A percentile compares a stretch with the other conserved stretches of the same genome.
phyloP scores from a whole-genome alignment of 2,113 vertebrate species.

The Typhlomys cinereus region DNA sequence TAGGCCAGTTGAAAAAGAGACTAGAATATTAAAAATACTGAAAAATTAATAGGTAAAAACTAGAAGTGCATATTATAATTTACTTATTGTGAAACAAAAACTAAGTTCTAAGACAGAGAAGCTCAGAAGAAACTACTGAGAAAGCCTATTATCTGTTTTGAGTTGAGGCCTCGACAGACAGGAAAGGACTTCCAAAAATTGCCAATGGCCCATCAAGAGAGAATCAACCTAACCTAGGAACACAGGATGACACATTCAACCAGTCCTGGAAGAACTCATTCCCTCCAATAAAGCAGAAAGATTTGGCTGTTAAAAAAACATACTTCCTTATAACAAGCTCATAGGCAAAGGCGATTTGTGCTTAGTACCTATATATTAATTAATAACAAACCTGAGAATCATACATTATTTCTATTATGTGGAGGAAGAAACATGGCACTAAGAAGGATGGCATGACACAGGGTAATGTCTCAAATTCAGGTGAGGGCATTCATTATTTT shows the following conservation, averaged over 20 bases:
- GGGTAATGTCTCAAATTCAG: not conserved
- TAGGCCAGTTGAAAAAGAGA: constrained; percentile 8
- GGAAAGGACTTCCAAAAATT: not conserved
- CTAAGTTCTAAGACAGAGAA: constrained; percentile 1
- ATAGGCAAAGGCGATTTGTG: not conserved
- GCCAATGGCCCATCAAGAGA: not conserved
- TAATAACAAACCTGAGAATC: not conserved
- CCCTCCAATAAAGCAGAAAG: not conserved
- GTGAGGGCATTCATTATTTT: not conserved
- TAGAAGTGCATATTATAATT: not conserved
- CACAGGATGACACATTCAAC: not conserved
- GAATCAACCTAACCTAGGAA: not conserved
- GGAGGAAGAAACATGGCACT: not conserved
- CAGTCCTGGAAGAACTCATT: not conserved
- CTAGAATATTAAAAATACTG: constrained; percentile 5
- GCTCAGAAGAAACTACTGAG: not conserved
- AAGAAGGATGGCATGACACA: not conserved
- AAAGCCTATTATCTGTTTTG: not conserved
- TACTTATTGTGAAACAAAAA: not conserved
- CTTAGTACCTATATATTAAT: not conserved
- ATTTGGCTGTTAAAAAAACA: not conserved
- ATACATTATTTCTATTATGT: not conserved
- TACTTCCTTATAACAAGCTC: not conserved
- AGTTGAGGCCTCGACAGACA: not conserved
- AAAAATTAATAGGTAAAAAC: constrained; percentile 8